phyloP scores from a whole-genome alignment of 2,888 invertebrate species.

The Oscheius onirici region DNA sequence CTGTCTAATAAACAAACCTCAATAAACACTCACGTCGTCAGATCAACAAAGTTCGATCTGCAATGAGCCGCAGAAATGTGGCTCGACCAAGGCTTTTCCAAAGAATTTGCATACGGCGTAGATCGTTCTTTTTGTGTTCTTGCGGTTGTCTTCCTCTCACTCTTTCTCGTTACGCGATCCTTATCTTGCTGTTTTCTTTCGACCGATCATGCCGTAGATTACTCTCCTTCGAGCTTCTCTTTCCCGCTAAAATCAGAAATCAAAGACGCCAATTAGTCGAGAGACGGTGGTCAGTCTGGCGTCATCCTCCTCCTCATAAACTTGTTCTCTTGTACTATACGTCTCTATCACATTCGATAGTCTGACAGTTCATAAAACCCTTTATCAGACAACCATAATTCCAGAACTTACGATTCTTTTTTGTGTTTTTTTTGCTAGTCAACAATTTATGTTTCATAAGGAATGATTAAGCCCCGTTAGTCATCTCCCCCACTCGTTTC shows the following conservation, averaged over 20 bases:
- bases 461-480: neutral
- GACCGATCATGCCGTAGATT: slow-evolving; percentile 15
- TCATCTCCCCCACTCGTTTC: neutral
- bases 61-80: neutral
- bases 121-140: neutral
- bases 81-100: too few relatives aligned
- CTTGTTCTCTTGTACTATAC: neutral
- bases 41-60: neutral
- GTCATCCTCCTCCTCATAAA: neutral
- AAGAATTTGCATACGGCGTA: neutral
- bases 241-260: neutral
- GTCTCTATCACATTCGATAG: neutral
- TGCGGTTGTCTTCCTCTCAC: neutral
- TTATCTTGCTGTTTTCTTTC: slow-evolving; percentile 10
- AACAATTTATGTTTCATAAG: neutral
- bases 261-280: neutral
- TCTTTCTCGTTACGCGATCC: neutral
- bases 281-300: neutral
- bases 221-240: neutral
- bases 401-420: neutral
- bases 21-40: neutral
- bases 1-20: neutral
- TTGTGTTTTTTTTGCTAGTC: neutral
- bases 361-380: too few relatives aligned
- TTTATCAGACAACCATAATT: neutral